Evolutionary conservation across 2,113 vertebrate species (phyloP).

Genomic region (Laticauda laticaudata): DNA sequence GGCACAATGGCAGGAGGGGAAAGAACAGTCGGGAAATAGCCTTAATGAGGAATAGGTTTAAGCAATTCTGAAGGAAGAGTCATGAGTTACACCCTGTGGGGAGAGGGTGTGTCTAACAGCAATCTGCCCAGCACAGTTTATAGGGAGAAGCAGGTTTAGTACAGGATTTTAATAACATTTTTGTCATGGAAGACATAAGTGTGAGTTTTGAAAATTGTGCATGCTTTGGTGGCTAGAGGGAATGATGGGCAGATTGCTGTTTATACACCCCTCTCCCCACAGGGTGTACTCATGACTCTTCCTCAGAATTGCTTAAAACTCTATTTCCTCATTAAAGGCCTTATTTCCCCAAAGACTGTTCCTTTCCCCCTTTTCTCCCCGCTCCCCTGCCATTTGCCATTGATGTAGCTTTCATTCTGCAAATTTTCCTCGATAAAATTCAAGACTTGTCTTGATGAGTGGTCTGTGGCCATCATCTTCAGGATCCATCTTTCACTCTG

Average conservation of each 20-base stretch:
- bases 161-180: too few relatives aligned
- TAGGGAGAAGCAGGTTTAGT: too few relatives aligned
- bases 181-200: too few relatives aligned
- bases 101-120: too few relatives aligned
- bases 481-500: not conserved
- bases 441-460: not conserved
- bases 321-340: not conserved
- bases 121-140: too few relatives aligned
- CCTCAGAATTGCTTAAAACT: not conserved
- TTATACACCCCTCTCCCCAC: not conserved
- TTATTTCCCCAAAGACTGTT: not conserved
- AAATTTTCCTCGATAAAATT: not conserved
- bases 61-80: too few relatives aligned
- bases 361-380: not conserved
- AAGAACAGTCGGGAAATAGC: too few relatives aligned
- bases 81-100: too few relatives aligned
- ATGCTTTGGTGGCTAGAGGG: too few relatives aligned
- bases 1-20: too few relatives aligned
- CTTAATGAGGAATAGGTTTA: too few relatives aligned
- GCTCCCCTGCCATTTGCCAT: not conserved
- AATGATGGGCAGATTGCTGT: not conserved
- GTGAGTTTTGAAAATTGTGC: too few relatives aligned
- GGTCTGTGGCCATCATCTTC: not conserved
- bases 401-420: not conserved
- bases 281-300: not conserved